These are phyloP conservation scores for Solea senegalensis DNA, from an alignment of 2,113 vertebrate genomes.

Conservation along the genomic window DNA sequence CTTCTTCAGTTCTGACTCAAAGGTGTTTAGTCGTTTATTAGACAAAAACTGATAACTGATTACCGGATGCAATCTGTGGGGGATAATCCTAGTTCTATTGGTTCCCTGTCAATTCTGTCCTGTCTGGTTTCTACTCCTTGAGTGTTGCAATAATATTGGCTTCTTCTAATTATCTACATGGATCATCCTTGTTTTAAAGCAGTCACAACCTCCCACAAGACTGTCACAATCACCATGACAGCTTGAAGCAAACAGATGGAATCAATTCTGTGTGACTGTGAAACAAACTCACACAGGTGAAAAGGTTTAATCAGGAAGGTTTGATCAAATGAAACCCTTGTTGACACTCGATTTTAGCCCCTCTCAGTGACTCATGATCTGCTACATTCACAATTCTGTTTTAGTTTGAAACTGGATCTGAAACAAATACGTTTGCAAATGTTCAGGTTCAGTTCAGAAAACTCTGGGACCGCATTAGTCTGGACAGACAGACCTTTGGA, in stretches of 20 bases:
- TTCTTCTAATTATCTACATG: conserved; percentile 13
- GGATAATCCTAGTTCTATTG: too few species aligned
- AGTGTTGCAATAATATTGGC: conserved; percentile 7
- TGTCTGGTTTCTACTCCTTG: background rate
- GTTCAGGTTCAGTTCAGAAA: too few species aligned
- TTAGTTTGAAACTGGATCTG: too few species aligned
- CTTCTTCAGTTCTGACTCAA: too few species aligned
- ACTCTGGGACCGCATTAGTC: too few species aligned
- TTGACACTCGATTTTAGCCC: background rate
- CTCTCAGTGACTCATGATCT: background rate
- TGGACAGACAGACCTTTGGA: too few species aligned
- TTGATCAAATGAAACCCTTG: too few species aligned
- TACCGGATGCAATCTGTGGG: too few species aligned
- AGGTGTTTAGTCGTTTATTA: too few species aligned
- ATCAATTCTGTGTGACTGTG: background rate
- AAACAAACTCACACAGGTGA: background rate
- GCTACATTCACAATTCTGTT: too few species aligned
- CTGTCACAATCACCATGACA: background rate
- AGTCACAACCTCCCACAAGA: background rate
- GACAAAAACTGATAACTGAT: too few species aligned
- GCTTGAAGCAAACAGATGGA: background rate
- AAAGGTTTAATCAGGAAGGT: background rate
- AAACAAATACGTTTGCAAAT: too few species aligned
- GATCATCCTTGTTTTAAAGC: conserved; percentile 17
- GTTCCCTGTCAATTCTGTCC: background rate